These are phyloP conservation scores for Threskiornis aethiopicus DNA, from an alignment of 2,797 vertebrate species.

Conservation along the genomic window DNA sequence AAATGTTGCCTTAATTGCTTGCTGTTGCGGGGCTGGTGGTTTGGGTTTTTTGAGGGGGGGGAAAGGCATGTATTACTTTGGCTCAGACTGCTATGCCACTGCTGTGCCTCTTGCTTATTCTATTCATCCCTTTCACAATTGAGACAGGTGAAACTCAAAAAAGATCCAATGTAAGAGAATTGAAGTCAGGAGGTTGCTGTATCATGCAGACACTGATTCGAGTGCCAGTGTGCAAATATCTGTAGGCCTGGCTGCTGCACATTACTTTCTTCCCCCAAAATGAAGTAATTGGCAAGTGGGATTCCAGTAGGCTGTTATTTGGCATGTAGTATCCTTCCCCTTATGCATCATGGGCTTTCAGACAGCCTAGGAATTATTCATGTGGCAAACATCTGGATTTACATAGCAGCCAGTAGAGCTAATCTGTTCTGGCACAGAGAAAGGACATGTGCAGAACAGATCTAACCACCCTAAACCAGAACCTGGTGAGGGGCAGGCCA, in stretches of 20 bases:
- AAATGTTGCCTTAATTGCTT: neutral
- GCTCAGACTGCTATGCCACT: neutral
- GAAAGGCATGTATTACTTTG: neutral
- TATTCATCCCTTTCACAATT: neutral
- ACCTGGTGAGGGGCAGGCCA: neutral
- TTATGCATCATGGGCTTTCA: neutral
- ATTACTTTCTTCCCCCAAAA: neutral
- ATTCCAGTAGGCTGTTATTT: neutral
- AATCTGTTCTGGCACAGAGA: neutral
- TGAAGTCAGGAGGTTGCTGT: neutral
- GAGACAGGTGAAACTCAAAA: neutral
- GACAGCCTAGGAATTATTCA: neutral
- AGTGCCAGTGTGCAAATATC: neutral
- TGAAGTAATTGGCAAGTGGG: neutral
- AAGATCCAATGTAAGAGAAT: rapidly evolving
- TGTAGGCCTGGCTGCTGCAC: neutral
- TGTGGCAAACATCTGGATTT: slow-evolving; percentile 50
- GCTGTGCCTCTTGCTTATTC: neutral
- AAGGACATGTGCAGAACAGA: neutral
- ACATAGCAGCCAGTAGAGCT: neutral
- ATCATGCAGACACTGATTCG: neutral
- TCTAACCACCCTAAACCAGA: neutral
- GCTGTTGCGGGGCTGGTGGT: neutral
- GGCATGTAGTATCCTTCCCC: neutral
- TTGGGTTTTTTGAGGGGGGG: rapidly evolving